These are phyloP conservation scores for Drosophila mettleri DNA, from an alignment of 2,888 invertebrate species.

Conservation along the genomic window DNA sequence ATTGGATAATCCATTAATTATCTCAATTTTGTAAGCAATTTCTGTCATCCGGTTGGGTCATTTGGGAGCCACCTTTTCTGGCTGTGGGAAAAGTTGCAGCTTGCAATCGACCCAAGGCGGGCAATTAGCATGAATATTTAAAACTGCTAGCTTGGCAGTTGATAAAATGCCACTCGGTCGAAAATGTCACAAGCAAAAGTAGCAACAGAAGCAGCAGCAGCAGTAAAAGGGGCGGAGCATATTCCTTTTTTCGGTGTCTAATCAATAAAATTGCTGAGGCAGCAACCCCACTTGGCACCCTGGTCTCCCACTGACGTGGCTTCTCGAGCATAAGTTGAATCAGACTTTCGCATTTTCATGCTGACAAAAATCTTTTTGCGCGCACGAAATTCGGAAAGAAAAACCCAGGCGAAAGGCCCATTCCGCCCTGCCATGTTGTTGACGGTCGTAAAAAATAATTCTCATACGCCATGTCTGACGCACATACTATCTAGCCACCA, in stretches of 20 bases:
- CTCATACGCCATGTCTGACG: slow-evolving; percentile 64
- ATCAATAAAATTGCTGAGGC: slow-evolving; percentile 62
- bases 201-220: not conserved
- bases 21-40: slow-evolving; percentile 4
- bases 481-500: slow-evolving; percentile 31
- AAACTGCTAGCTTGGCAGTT: slow-evolving; percentile 66
- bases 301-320: not conserved
- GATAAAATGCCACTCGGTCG: slow-evolving; percentile 47
- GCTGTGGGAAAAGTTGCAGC: slow-evolving; percentile 44
- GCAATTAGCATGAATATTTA: slow-evolving; percentile 76
- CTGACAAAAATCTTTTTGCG: slow-evolving; percentile 61
- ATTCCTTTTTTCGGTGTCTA: slow-evolving; percentile 41
- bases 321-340: slow-evolving; percentile 46
- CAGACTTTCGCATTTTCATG: slow-evolving; percentile 59
- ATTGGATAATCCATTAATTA: slow-evolving; percentile 15
- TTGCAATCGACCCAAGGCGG: slow-evolving; percentile 49
- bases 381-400: slow-evolving; percentile 49
- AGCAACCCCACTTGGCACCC: slow-evolving; percentile 18
- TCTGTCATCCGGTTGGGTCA: slow-evolving; percentile 3
- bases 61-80: slow-evolving; percentile 17
- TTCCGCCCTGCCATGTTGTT: slow-evolving; percentile 34
- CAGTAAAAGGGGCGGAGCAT: not conserved
- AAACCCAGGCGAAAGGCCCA: slow-evolving; percentile 31
- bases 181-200: slow-evolving; percentile 28
- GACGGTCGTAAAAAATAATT: slow-evolving; percentile 63